Conservation (phyloP, 2,888 invertebrate species). For the Trissoscelio sp. region DNA sequence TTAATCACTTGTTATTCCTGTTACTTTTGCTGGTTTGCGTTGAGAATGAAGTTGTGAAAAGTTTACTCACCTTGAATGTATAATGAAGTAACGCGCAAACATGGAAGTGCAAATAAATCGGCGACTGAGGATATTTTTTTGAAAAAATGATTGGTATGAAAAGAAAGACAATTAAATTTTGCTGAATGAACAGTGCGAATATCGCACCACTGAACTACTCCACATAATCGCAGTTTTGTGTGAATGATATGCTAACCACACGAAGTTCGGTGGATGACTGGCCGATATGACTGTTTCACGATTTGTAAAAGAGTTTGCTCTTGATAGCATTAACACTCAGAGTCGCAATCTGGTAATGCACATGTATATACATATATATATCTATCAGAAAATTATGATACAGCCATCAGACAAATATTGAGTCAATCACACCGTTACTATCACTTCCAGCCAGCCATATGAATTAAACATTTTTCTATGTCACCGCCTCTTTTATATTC, state of each 20-base stretch:
- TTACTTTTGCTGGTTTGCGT: not conserved
- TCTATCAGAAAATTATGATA: constrained; percentile 40
- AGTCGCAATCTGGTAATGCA: constrained; percentile 49
- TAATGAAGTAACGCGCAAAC: constrained; percentile 22
- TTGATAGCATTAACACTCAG: constrained; percentile 53
- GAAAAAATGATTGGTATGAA: not conserved
- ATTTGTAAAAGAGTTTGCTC: constrained; percentile 62
- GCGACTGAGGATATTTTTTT: not conserved
- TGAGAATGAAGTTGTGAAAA: not conserved
- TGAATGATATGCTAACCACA: constrained; percentile 48
- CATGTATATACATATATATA: constrained; percentile 23
- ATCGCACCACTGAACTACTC: constrained; percentile 28
- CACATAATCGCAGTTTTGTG: constrained; percentile 41
- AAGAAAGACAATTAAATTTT: constrained; percentile 13
- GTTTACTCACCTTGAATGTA: constrained; percentile 48
- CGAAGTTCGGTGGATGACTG: constrained; percentile 63
- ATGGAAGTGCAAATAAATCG: constrained; percentile 5
- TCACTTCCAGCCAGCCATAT: not conserved
- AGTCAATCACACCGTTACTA: constrained; percentile 37
- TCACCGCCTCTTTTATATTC: not conserved
- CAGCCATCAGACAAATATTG: constrained; percentile 39
- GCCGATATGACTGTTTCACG: constrained; percentile 60
- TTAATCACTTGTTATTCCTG: not conserved
- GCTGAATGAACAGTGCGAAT: constrained; percentile 20
- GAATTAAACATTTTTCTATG: not conserved